Evolutionary conservation across 2,113 vertebrate species (phyloP).

Genomic region (Stegastes partitus): DNA sequence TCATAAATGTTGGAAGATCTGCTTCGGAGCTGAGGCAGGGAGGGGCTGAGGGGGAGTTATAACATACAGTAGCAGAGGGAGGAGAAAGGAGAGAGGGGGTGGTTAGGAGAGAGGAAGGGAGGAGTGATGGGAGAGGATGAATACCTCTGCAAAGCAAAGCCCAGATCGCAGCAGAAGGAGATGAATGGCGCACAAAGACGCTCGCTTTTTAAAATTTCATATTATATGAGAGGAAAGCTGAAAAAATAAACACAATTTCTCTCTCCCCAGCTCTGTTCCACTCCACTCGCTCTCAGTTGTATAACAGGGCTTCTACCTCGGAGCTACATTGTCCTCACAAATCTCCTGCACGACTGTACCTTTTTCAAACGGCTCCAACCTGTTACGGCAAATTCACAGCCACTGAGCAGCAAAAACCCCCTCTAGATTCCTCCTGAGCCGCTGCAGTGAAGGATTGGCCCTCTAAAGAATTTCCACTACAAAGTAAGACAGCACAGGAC

Average conservation of each 20-base stretch:
- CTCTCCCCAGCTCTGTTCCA: background rate
- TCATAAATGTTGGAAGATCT: conserved; percentile 74
- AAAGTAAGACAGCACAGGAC: conserved; percentile 27
- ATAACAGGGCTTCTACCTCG: conserved; percentile 36
- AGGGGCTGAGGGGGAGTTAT: conserved; percentile 21
- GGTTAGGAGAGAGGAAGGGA: background rate
- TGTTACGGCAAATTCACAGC: conserved; percentile 36
- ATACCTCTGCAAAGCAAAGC: conserved; percentile 25
- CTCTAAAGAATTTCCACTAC: conserved; percentile 17
- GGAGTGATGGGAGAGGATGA: conserved; percentile 3
- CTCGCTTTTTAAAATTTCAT: conserved; percentile 6
- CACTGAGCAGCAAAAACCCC: conserved; percentile 35
- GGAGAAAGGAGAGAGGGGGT: conserved; percentile 10
- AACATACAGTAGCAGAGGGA: conserved; percentile 34
- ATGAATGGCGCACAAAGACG: conserved; percentile 18
- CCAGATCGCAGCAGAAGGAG: background rate
- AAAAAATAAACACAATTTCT: conserved; percentile 15
- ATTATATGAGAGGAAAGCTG: conserved; percentile 10
- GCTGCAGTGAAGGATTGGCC: conserved; percentile 21
- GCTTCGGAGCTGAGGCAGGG: conserved; percentile 31
- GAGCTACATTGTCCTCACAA: conserved; percentile 43
- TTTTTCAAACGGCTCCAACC: conserved; percentile 41
- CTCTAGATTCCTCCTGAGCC: conserved; percentile 30
- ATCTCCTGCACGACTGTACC: conserved; percentile 33
- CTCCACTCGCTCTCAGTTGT: conserved; percentile 38